Evolutionary conservation across 2,113 vertebrate genomes (phyloP), one percentile per base, ranked within the genome.

Genomic region (Microcebus griseorufus): DNA sequence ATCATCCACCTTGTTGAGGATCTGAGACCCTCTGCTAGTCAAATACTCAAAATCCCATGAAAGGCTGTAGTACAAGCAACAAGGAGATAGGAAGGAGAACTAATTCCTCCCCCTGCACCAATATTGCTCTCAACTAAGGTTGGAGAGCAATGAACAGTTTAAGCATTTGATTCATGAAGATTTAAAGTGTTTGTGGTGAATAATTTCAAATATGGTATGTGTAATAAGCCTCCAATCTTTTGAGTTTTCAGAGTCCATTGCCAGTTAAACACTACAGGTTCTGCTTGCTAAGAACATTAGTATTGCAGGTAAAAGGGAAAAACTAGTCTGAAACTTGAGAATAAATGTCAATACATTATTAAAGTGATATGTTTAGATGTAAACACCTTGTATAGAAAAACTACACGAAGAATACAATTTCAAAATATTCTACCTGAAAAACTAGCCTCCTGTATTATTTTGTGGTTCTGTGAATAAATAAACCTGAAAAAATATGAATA

Each of bases 401-500:
- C n/a, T 45, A 27, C 1, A 18, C 5, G 34, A 79, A 80, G 39
- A 96, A 67, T 48, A 93, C 25, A 92, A 90, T 94, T 60, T 34
- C 18, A 78, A 93, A 94, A 51, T 86, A 73, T 82, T 45, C 37
- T 29, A 65, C 25, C 76, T 58, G 10, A 76, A 95, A 83, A 96
- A 79, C 16, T 60, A 73, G 64, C 12, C 1, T 82, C 6, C 18
- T 83, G 20, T 4, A 79, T 85, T 80, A 58, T 83, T 90, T 87
- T 64, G 14, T 67, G 32, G 20, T 67, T 95, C n/a, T 25, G 29
- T 70, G 51, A 58, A 92, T 95, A 96, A 96, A 94, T 92, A 93
- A 93, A 84, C 10, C n/a, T 62, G 14, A 89, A 92, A 22, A 45
- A 86, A 32, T 91, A 94, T 93, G 80, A 89, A 70, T 95, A 70